Conservation (phyloP, 1,140 invertebrate genomes). For the Chironomus tepperi region DNA sequence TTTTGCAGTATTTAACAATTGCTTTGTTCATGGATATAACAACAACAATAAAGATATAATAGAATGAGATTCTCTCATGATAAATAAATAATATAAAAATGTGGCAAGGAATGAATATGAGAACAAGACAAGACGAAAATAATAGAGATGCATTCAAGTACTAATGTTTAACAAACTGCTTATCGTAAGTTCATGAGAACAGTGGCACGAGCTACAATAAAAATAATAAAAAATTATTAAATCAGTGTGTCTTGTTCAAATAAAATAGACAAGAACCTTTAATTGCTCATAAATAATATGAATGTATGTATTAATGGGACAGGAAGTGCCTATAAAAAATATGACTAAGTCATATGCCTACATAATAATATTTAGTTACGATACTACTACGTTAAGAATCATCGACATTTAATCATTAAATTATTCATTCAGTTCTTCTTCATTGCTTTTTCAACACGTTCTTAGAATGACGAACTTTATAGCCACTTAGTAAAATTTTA, state of each 20-base stretch:
- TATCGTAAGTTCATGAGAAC: background rate
- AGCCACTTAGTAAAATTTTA: background rate
- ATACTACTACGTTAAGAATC: background rate
- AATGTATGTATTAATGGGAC: background rate
- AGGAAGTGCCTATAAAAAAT: constrained; percentile 5
- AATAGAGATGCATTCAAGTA: too few relatives aligned
- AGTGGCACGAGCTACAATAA: background rate
- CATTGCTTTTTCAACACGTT: background rate
- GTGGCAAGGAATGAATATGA: too few relatives aligned
- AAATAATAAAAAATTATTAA: background rate
- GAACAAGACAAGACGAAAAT: too few relatives aligned
- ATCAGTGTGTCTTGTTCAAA: background rate
- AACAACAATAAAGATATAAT: background rate
- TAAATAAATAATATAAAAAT: too few relatives aligned
- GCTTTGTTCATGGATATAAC: too few relatives aligned
- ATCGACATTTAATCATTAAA: background rate
- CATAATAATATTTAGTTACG: background rate
- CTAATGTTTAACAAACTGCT: too few relatives aligned
- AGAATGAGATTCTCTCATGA: too few relatives aligned
- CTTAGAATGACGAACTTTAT: background rate
- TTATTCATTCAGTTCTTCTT: background rate
- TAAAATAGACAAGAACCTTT: background rate
- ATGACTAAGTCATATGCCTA: background rate
- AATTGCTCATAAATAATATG: background rate
- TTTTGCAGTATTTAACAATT: too few relatives aligned